These are phyloP conservation scores for Myotis vivesi DNA, from an alignment of 2,797 vertebrate species.

Conservation along the genomic window DNA sequence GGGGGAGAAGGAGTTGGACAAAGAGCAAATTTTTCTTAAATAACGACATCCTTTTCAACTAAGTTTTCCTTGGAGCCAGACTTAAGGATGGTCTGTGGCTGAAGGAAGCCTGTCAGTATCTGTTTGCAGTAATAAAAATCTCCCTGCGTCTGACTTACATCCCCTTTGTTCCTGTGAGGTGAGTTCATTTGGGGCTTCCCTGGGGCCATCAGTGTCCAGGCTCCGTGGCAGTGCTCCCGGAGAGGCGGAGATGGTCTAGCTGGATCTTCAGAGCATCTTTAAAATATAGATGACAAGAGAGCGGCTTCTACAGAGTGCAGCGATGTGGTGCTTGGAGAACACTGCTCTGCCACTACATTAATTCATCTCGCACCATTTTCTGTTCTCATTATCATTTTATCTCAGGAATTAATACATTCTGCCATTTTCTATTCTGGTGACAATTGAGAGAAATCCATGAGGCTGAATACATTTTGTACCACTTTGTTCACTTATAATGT, in stretches of 20 bases:
- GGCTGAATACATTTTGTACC: slow-evolving; percentile 83
- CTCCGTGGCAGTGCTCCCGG: neutral
- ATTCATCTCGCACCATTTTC: slow-evolving; percentile 74
- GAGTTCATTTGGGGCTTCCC: slow-evolving; percentile 51
- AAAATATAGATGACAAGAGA: slow-evolving; percentile 74
- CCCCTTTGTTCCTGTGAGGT: slow-evolving; percentile 54
- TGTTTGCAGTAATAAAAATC: slow-evolving; percentile 58
- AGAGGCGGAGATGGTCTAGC: neutral
- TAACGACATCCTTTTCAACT: neutral
- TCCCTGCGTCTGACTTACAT: slow-evolving; percentile 52
- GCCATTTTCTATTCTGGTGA: slow-evolving; percentile 82
- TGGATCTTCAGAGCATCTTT: slow-evolving; percentile 73
- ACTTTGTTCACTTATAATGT: slow-evolving; percentile 82
- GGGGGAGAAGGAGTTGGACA: neutral
- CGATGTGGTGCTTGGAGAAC: slow-evolving; percentile 58
- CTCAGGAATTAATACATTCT: slow-evolving; percentile 82
- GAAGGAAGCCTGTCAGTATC: neutral
- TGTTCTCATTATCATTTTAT: slow-evolving; percentile 83
- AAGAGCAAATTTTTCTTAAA: slow-evolving; percentile 51
- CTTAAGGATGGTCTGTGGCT: neutral
- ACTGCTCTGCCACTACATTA: slow-evolving; percentile 65
- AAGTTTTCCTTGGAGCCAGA: slow-evolving; percentile 36
- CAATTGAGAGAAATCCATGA: slow-evolving; percentile 80
- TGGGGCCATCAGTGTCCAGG: slow-evolving; percentile 56
- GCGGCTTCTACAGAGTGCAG: slow-evolving; percentile 37